Percentiles rank a stretch among this genome's conserved stretches.
phyloP scores from a whole-genome alignment of 2,888 invertebrate species.

The Myathropa florea region DNA sequence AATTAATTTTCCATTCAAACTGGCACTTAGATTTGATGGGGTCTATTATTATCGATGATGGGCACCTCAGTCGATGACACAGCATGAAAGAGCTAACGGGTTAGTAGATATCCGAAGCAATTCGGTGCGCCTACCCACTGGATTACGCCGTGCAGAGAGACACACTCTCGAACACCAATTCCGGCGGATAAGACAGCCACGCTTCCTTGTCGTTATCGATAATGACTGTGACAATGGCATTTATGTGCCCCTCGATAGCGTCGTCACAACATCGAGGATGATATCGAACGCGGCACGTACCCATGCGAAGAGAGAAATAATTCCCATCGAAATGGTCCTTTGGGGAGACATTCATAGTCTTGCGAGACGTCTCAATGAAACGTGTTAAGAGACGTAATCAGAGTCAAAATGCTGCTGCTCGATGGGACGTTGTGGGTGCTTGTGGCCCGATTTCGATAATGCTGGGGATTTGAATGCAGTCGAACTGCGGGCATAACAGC shows the following conservation, averaged over 20 bases:
- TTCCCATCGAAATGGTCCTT: not conserved
- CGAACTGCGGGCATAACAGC: too few relatives aligned
- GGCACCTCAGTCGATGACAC: not conserved
- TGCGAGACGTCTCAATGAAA: not conserved
- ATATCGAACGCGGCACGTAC: not conserved
- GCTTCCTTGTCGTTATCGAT: not conserved
- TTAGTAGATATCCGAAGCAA: not conserved
- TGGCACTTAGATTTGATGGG: not conserved
- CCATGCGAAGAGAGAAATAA: not conserved
- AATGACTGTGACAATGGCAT: not conserved
- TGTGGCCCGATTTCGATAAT: not conserved
- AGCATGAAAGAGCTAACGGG: not conserved
- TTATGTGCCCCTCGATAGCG: not conserved
- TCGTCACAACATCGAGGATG: not conserved
- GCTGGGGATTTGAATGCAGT: not conserved
- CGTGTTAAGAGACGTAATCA: not conserved
- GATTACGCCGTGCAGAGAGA: not conserved
- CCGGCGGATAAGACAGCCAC: not conserved
- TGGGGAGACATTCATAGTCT: not conserved
- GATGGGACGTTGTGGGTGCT: not conserved
- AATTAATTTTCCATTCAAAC: not conserved
- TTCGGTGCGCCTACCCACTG: not conserved
- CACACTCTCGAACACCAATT: not conserved
- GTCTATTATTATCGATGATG: not conserved
- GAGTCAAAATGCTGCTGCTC: not conserved